A percentile compares a stretch with the other conserved stretches of the same genome.
Conservation (phyloP, 2,797 vertebrate species). For the Parotocinclus haroldoi region DNA sequence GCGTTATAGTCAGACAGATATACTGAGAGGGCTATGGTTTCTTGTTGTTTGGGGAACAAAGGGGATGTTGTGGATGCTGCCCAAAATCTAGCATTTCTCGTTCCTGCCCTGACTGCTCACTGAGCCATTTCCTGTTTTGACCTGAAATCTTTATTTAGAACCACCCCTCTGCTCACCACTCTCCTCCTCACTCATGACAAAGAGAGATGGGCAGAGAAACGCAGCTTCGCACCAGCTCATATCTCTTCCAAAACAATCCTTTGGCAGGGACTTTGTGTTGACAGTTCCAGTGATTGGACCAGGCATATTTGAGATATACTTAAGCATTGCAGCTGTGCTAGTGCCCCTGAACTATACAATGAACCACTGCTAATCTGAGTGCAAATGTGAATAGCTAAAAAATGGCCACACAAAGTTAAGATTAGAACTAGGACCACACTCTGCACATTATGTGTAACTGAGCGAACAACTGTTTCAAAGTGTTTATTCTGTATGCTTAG, state of each 20-base stretch:
- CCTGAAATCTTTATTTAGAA: conserved; percentile 99
- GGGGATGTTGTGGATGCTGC: conserved; percentile 78
- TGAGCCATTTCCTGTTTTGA: conserved; percentile 99
- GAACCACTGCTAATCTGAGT: conserved; percentile 26
- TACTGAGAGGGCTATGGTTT: conserved; percentile 35
- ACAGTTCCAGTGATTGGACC: conserved; percentile 13
- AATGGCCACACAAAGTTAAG: background rate
- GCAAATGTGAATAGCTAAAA: no score
- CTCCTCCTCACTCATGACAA: conserved; percentile 70
- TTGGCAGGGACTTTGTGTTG: conserved; percentile 25
- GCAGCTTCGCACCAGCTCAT: conserved; percentile 33
- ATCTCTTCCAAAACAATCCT: conserved; percentile 28
- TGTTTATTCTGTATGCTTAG: no score
- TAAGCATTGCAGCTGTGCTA: background rate
- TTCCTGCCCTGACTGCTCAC: conserved; percentile 91
- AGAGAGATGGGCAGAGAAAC: conserved; percentile 58
- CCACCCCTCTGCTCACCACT: conserved; percentile 75
- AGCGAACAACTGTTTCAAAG: no score
- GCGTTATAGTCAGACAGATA: conserved; percentile 16
- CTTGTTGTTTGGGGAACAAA: conserved; percentile 67
- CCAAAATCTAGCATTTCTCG: conserved; percentile 81
- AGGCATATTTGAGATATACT: conserved; percentile 8
- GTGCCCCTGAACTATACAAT: background rate
- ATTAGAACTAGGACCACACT: no score
- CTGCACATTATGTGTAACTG: no score